phyloP scores from a whole-genome alignment of 1,140 invertebrate species.

The Brachionus koreanus region DNA sequence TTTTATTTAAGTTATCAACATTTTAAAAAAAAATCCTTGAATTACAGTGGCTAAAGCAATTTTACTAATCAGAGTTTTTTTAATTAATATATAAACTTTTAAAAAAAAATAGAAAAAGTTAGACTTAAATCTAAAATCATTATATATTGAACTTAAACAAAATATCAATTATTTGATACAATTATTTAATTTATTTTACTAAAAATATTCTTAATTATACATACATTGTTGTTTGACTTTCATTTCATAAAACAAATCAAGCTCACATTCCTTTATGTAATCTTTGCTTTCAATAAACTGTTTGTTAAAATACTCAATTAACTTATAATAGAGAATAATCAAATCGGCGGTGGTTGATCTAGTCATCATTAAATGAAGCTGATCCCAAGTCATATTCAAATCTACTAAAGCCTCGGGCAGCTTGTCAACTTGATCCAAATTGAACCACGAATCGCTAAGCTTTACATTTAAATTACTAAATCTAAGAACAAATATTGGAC shows the following conservation, averaged over 20 bases:
- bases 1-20: no score
- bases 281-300: constrained; percentile 49
- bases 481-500: constrained; percentile 28
- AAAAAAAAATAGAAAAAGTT: no score
- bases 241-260: constrained; percentile 44
- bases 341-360: constrained; percentile 92
- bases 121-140: no score
- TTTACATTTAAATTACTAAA: constrained; percentile 44
- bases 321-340: constrained; percentile 88
- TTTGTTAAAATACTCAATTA: constrained; percentile 83
- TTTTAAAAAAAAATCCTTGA: no score
- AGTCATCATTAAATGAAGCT: constrained; percentile 89
- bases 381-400: constrained; percentile 85
- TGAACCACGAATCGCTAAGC: constrained; percentile 28
- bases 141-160: no score
- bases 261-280: constrained; percentile 43
- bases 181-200: no score
- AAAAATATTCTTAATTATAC: no score
- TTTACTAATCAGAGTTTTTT: no score
- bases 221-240: constrained; percentile 42
- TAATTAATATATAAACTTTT: no score
- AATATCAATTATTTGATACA: no score
- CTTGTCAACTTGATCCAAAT: background rate
- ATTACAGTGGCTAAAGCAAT: no score
- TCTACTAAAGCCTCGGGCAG: constrained; percentile 70